These are phyloP conservation scores for Tachycineta bicolor DNA, from an alignment of 2,113 vertebrate species.

Conservation along the genomic window DNA sequence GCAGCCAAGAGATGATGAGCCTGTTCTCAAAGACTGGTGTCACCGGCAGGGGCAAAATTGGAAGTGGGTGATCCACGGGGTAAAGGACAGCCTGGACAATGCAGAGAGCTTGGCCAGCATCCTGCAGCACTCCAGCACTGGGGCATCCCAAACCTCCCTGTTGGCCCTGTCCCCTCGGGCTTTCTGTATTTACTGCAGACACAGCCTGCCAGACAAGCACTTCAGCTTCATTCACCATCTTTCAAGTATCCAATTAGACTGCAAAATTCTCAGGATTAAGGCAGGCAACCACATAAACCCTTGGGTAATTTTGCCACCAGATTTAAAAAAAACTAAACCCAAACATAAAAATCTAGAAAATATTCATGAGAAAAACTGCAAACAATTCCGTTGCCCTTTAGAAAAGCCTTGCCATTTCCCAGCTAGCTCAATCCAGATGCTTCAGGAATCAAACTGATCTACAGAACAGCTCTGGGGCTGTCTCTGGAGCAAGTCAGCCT, in stretches of 20 bases:
- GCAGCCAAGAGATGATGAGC: not conserved
- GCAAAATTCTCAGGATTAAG: not conserved
- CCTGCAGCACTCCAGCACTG: not conserved
- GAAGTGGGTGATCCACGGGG: not conserved
- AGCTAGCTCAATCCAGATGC: not conserved
- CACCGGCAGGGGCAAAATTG: not conserved
- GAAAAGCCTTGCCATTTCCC: not conserved
- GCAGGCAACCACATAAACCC: not conserved
- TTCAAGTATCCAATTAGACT: slow-evolving; percentile 8
- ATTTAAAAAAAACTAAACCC: not conserved
- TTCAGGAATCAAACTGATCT: not conserved
- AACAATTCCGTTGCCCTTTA: not conserved
- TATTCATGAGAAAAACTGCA: not conserved
- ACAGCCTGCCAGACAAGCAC: not conserved
- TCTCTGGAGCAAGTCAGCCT: not conserved
- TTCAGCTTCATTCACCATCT: not conserved
- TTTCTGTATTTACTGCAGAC: not conserved
- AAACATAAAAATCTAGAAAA: not conserved
- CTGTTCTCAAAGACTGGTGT: not conserved
- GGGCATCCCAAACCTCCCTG: not conserved
- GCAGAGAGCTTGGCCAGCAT: not conserved
- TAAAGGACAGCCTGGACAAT: not conserved
- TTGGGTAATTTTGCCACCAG: not conserved
- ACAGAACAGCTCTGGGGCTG: not conserved
- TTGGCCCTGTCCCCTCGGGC: not conserved